phyloP scores from a whole-genome alignment of 2,888 invertebrate genomes.

The Flabesymbios commensalis region DNA sequence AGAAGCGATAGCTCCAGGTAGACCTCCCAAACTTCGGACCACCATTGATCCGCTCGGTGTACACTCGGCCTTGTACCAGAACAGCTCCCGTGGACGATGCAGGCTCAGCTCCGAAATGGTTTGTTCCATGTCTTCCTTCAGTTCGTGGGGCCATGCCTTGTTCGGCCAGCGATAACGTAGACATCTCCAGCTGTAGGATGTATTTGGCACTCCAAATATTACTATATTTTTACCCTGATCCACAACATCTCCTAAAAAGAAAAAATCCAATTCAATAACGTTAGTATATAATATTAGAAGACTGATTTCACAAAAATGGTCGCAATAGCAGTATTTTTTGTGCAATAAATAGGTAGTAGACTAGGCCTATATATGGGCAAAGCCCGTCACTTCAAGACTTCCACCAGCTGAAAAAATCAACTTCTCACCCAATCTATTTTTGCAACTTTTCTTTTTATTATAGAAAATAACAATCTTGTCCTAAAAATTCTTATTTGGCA shows the following conservation, averaged over 20 bases:
- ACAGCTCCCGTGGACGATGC: conserved; percentile 11
- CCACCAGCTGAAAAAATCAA: no score
- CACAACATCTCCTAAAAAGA: conserved; percentile 25
- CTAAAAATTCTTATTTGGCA: no score
- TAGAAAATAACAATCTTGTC: no score
- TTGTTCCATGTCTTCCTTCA: conserved; percentile 12
- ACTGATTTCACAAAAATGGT: no score
- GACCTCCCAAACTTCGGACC: conserved; percentile 22
- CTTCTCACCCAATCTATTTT: no score
- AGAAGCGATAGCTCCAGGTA: conserved; percentile 12
- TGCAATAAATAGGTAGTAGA: no score
- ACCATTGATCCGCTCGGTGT: conserved; percentile 18
- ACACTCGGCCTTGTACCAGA: conserved; percentile 34
- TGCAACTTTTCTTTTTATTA: no score
- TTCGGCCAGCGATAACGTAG: conserved; percentile 27
- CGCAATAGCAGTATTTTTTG: no score
- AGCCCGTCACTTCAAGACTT: no score
- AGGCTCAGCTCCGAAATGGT: conserved; percentile 5
- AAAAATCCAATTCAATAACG: not conserved
- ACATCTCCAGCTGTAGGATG: conserved; percentile 22
- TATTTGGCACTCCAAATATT: conserved; percentile 20
- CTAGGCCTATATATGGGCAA: no score
- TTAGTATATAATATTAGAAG: no score
- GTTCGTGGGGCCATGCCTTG: conserved; percentile 20
- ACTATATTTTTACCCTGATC: conserved; percentile 29